Conservation (phyloP, 2,113 vertebrate species). For the Sebastes fasciatus region DNA sequence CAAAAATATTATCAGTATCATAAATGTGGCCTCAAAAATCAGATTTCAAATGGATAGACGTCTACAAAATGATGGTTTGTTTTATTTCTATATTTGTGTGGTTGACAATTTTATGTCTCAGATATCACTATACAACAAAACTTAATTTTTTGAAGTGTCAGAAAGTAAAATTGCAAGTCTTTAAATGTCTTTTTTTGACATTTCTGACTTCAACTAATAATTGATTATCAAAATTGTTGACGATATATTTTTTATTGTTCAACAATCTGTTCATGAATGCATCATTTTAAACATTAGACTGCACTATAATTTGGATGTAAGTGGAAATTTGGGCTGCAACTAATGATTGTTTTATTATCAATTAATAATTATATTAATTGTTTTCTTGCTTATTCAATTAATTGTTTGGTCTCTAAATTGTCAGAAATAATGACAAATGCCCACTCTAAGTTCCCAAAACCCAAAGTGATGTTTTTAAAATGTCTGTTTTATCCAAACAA, state of each 20-base stretch:
- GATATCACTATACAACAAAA: not conserved
- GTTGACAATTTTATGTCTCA: not conserved
- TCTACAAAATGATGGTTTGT: not conserved
- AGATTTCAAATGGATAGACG: not conserved
- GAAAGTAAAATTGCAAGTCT: too few relatives aligned
- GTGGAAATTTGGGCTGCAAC: not conserved
- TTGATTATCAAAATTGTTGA: not conserved
- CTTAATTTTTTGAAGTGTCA: not conserved
- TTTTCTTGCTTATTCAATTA: not conserved
- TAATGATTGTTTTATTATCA: not conserved
- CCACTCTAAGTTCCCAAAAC: not conserved
- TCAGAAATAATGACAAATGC: not conserved
- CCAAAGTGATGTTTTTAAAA: not conserved
- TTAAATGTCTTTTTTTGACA: not conserved
- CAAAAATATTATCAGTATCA: not conserved
- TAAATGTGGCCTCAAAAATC: not conserved
- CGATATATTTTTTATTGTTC: not conserved
- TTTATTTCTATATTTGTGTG: not conserved
- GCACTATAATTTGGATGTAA: not conserved
- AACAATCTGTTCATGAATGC: not conserved
- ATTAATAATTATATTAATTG: not conserved
- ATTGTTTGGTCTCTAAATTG: not conserved
- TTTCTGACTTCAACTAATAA: not conserved
- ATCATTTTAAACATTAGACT: not conserved
- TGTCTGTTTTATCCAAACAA: not conserved